Evolutionary conservation across 2,113 vertebrate genomes (phyloP), one percentile per base, ranked within the genome.

Genomic region (Condylura cristata): DNA sequence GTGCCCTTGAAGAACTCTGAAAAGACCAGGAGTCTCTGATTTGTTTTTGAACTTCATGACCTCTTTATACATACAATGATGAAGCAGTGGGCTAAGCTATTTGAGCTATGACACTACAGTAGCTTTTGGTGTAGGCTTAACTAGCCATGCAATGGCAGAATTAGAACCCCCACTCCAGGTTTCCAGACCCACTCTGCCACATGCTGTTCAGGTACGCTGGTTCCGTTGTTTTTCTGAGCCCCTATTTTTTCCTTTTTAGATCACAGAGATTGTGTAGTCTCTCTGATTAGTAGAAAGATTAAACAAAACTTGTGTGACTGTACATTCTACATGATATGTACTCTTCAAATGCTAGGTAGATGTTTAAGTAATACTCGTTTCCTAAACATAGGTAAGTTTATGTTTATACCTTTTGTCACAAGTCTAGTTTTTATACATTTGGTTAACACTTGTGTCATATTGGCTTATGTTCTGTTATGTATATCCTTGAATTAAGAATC

Each of bases 351-450:
- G 30, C 30, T 39, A 26, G 8, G 8, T 82, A 61, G 17, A 90
- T 75, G 75, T 78, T 78, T 65, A 86, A 86, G 37, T 79, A 80
- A n/a, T 58, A 84, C 90, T 89, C 5, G 1, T 87, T 92, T 94
- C 61, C n/a, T 86, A 84, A 85, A 74, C 58, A 93, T 72, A 79
- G 8, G 14, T 74, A 79, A 83, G 86, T 78, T 93, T 86, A 82
- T 83, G 22, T 37, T 37, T 20, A 39, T 63, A 44, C n/a, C 51
- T 13, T 90, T 91, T 90, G 24, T 70, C 46, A 63, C 4, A 85
- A 87, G 41, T 79, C 63, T 63, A 44, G 28, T 89, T 95, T 87
- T 79, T 90, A 75, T 44, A 39, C 28, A 83, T 75, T 91, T 79
- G 37, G 61, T 76, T 76, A 68, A 68, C 13, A 65, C 26, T 53